phyloP scores from a whole-genome alignment of 1,140 invertebrate genomes.

The Drosophila mayri region DNA sequence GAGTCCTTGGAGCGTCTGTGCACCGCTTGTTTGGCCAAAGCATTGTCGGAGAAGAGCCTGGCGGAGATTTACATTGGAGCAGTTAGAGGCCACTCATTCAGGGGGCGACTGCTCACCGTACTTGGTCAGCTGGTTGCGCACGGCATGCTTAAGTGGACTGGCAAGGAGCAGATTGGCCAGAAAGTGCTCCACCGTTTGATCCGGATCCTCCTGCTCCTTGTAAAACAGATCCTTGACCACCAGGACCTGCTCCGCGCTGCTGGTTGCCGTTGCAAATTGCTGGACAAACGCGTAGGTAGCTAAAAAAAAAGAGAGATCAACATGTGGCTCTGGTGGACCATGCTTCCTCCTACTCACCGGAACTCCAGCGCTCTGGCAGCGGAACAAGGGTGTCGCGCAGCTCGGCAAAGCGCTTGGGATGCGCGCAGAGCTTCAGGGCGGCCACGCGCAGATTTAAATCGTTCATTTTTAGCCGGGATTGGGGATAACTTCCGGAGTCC shows the following conservation, averaged over 20 bases:
- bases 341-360: constrained; percentile 14
- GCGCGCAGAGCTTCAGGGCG: constrained; percentile 55
- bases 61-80: background rate
- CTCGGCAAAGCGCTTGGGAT: constrained; percentile 49
- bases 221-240: constrained; percentile 26
- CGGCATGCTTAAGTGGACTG: constrained; percentile 56
- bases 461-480: constrained; percentile 38
- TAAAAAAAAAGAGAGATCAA: constrained; percentile 1
- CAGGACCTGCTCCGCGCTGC: constrained; percentile 41
- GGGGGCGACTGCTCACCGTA: constrained; percentile 9
- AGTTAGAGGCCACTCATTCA: background rate
- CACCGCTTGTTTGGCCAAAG: constrained; percentile 1
- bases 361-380: constrained; percentile 40
- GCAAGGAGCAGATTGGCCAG: constrained; percentile 54
- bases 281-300: constrained; percentile 24
- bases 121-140: constrained; percentile 59
- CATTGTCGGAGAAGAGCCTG: constrained; percentile 56
- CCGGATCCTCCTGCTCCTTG: background rate
- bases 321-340: background rate
- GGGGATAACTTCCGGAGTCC: background rate
- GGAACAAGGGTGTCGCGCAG: constrained; percentile 35
- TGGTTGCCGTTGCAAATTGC: constrained; percentile 29
- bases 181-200: constrained; percentile 16
- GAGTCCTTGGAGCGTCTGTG: constrained; percentile 14
- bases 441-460: constrained; percentile 60